These are phyloP conservation scores for Sinopyrophorus schimmeli DNA, from an alignment of 2,888 invertebrate genomes.

Conservation along the genomic window DNA sequence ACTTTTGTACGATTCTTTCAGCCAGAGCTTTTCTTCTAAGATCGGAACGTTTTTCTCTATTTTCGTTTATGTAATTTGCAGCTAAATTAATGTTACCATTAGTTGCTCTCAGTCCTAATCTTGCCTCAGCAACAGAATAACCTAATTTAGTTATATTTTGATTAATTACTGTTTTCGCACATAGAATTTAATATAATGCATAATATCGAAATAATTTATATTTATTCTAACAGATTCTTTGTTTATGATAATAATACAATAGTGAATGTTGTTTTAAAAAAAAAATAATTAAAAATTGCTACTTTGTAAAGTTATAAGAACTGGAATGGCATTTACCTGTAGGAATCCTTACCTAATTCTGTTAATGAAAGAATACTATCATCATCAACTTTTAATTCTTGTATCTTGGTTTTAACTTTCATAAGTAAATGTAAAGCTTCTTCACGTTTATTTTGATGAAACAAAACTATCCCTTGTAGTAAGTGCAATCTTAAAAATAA, in stretches of 20 bases:
- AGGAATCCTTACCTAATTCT: constrained; percentile 62
- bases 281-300: no score
- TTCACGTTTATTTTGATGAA: constrained; percentile 71
- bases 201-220: no score
- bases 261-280: no score
- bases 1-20: constrained; percentile 55
- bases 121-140: constrained; percentile 68
- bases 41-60: constrained; percentile 57
- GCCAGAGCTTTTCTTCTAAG: constrained; percentile 58
- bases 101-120: constrained; percentile 68
- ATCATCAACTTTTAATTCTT: constrained; percentile 64
- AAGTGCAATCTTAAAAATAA: constrained; percentile 77
- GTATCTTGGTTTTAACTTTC: constrained; percentile 68
- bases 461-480: constrained; percentile 77
- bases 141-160: constrained; percentile 63
- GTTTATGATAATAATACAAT: no score
- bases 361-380: constrained; percentile 58
- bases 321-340: no score
- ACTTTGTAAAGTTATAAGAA: no score
- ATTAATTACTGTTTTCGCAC: constrained; percentile 7
- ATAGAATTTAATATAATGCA: no score
- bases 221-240: no score
- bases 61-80: constrained; percentile 66
- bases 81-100: constrained; percentile 64
- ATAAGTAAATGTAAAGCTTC: constrained; percentile 65